These are phyloP conservation scores for Scolopax rusticola DNA, from an alignment of 2,797 vertebrate species.

Conservation along the genomic window DNA sequence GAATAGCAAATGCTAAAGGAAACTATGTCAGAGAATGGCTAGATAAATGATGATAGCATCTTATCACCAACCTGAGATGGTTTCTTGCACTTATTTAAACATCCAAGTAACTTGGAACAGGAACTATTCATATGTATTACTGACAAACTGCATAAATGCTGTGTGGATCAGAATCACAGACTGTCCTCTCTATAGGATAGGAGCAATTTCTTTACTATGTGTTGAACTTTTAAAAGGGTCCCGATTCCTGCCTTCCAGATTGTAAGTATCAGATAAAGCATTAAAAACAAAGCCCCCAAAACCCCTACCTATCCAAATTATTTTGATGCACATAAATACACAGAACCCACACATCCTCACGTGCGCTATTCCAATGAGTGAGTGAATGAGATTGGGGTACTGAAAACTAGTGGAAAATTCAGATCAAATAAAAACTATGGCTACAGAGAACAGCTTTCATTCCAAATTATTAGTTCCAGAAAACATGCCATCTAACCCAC, in stretches of 20 bases:
- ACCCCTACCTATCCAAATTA: fast-evolving
- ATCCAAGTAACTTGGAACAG: not conserved
- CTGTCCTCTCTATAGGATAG: not conserved
- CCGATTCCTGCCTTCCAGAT: not conserved
- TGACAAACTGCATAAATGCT: not conserved
- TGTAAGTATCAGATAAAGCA: not conserved
- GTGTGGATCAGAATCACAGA: not conserved
- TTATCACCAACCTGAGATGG: not conserved
- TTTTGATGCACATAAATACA: not conserved
- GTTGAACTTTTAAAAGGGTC: not conserved
- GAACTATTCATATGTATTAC: not conserved
- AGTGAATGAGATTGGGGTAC: not conserved
- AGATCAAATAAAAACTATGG: not conserved
- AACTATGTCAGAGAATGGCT: not conserved
- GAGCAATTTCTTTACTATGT: not conserved
- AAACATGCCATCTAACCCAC: not conserved
- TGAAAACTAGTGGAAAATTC: not conserved
- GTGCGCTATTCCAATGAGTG: not conserved
- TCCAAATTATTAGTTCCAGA: not conserved
- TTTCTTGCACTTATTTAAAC: not conserved
- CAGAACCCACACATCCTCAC: fast-evolving
- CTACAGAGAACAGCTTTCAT: not conserved
- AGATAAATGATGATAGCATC: not conserved
- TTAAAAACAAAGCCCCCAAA: no score
- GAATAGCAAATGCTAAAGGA: constrained; percentile 1